A percentile compares a stretch with the other conserved stretches of the same genome.
Conservation (phyloP, 2,797 vertebrate genomes). For the Anguilla anguilla region DNA sequence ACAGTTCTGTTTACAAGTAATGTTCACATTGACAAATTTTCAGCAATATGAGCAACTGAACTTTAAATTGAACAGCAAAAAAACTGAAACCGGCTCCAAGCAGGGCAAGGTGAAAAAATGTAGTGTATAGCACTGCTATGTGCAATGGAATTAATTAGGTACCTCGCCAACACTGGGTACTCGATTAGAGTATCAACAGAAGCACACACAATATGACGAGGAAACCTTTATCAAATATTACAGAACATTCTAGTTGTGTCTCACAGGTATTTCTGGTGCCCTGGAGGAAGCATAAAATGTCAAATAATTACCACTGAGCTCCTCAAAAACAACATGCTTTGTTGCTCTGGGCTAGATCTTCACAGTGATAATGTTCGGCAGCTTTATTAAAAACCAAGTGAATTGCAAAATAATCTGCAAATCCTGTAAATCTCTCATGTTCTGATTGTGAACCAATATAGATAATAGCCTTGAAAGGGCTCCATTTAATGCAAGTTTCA, state of each 20-base stretch:
- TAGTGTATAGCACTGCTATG: neutral
- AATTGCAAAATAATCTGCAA: too few relatives aligned
- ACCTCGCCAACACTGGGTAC: neutral
- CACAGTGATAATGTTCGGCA: too few relatives aligned
- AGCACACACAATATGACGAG: neutral
- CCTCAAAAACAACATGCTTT: neutral
- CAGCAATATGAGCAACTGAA: neutral
- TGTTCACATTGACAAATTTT: too few relatives aligned
- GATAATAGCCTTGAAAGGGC: neutral
- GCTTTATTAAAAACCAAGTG: neutral
- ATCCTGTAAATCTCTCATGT: too few relatives aligned
- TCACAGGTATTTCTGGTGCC: neutral
- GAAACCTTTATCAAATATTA: neutral
- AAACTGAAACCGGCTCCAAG: neutral
- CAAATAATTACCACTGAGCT: neutral
- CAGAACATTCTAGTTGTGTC: neutral
- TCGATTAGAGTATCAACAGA: neutral
- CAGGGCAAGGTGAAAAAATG: neutral
- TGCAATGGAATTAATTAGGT: neutral
- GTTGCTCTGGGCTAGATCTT: neutral
- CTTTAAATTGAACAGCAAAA: neutral
- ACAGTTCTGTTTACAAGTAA: neutral
- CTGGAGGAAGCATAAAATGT: neutral
- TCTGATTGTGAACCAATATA: neutral
- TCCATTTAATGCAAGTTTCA: neutral